Evolutionary conservation across 2,797 vertebrate species (phyloP).

Genomic region (Arrhamphus sclerolepis): DNA sequence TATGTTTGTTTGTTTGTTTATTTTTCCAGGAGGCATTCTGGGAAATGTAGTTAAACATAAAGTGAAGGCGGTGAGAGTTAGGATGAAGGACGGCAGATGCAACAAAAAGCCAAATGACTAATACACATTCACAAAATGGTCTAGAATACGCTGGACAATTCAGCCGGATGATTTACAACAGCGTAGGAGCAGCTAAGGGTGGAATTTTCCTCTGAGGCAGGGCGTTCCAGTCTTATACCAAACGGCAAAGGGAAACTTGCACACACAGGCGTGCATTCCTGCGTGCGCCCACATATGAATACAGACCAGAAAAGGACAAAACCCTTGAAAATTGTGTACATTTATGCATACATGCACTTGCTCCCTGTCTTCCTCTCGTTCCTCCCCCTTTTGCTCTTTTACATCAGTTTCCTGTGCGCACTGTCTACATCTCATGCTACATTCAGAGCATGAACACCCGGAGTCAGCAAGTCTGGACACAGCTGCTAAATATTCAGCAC

Average conservation of each 20-base stretch:
- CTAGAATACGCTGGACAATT: slow-evolving; percentile 33
- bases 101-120: slow-evolving; percentile 15
- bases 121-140: slow-evolving; percentile 22
- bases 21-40: slow-evolving; percentile 40
- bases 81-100: too few relatives aligned
- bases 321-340: slow-evolving; percentile 10
- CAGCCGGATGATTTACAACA: slow-evolving; percentile 55
- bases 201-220: slow-evolving; percentile 70
- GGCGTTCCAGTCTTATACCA: slow-evolving; percentile 52
- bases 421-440: slow-evolving; percentile 54
- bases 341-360: slow-evolving; percentile 36
- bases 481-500: slow-evolving; percentile 77
- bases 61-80: too few relatives aligned
- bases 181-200: slow-evolving; percentile 40
- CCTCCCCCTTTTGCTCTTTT: slow-evolving; percentile 30
- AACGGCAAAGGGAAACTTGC: slow-evolving; percentile 54
- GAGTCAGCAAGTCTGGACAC: slow-evolving; percentile 81
- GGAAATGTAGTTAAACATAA: slow-evolving; percentile 38
- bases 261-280: slow-evolving; percentile 36
- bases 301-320: slow-evolving; percentile 13
- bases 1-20: too few relatives aligned
- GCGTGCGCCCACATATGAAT: slow-evolving; percentile 17
- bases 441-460: slow-evolving; percentile 75
- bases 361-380: slow-evolving; percentile 15
- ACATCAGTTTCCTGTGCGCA: slow-evolving; percentile 35